phyloP scores from a whole-genome alignment of 2,797 vertebrate genomes.

The Danio choprae region DNA sequence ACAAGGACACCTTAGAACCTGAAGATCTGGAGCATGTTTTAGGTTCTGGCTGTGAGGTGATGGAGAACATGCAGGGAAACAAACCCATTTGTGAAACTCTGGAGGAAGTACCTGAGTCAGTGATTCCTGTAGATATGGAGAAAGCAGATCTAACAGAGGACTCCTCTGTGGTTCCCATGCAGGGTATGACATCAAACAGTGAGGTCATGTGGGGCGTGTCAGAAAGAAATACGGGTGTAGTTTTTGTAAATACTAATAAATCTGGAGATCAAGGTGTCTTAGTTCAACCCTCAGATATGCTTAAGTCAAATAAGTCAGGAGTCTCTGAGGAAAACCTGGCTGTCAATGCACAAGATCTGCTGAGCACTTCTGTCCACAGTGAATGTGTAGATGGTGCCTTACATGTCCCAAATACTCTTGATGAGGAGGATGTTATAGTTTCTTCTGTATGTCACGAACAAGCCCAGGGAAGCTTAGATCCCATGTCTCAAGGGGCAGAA shows the following conservation, averaged over 20 bases:
- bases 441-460: constrained; percentile 20
- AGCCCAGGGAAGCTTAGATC: not conserved
- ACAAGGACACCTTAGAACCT: constrained; percentile 52
- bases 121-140: constrained; percentile 1
- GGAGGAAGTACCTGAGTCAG: constrained; percentile 20
- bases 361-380: not conserved
- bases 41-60: constrained; percentile 7
- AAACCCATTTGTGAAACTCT: not conserved
- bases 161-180: not conserved
- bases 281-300: not conserved
- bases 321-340: constrained; percentile 15
- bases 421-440: not conserved
- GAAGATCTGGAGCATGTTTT: constrained; percentile 8
- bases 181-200: constrained; percentile 12
- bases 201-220: constrained; percentile 24
- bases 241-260: constrained; percentile 1
- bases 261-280: not conserved
- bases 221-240: not conserved
- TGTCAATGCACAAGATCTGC: constrained; percentile 20
- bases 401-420: not conserved
- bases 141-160: not conserved
- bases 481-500: not conserved
- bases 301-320: not conserved
- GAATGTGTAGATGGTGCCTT: constrained; percentile 31
- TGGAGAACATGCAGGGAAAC: not conserved